Base-by-base conservation (phyloP, 2,797 vertebrate species). In the Dicrostonyx torquatus region DNA sequence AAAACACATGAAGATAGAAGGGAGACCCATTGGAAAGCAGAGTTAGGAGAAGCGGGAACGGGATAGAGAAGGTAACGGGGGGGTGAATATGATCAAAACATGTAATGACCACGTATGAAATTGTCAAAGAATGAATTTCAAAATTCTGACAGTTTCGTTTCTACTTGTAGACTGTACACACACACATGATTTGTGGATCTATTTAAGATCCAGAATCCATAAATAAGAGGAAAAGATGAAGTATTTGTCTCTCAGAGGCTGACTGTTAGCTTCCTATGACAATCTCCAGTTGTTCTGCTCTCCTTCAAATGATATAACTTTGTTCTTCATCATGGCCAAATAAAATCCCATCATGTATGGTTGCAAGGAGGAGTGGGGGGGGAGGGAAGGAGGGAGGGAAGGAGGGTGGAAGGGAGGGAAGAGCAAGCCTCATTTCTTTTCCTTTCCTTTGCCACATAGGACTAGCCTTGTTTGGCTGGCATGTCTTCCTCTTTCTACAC, bases 391-490 rank as follows among this genome's bases (percentile, higher is more conserved):
- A 26, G 22, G n/a, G 5, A 14, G 7, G 2, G 58, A 34, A 15
- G 53, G 18, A 40, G 8, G 5, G 6, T 50, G 31, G 1, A 5
- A 15, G 5, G 18, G 26, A 15, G 5, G 26, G 15, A 50, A 8
- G 53, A 14, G 17, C 34, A 45, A 26, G 12, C 2, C 5, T 40
- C 13, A 5, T 24, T 34, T 15, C 5, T 0, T 1, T 37, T 4
- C 43, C 7, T 20, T 34, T 53, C 7, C 45, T 40, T 3, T 13
- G 5, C 2, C 18, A 15, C 24, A 17, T 3, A 40, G 0, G 17
- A 20, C 40, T 26, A 1, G 37, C 10, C 9, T 15, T 1, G 15
- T 24, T 37, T 14, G 17, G 24, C 70, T 53, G 6, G 26, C 18
- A 0, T 22, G 26, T 64, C 55, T 13, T n/a, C 40, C 68, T 43